phyloP scores from a whole-genome alignment of 2,797 vertebrate genomes.

The Pangasius krempfi region DNA sequence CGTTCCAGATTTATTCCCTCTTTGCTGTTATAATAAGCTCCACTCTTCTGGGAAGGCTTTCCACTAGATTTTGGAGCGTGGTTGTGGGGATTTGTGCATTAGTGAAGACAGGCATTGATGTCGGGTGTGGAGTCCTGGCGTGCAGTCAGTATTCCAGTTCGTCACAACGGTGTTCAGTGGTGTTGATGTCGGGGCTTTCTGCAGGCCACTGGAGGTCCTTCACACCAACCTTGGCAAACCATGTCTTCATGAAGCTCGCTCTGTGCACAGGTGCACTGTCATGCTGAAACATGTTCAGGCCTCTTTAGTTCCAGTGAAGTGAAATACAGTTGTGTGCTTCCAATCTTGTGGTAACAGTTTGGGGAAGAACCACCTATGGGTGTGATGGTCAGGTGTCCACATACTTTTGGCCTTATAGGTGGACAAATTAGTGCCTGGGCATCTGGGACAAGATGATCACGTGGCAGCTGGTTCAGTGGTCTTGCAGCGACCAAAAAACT shows the following conservation, averaged over 20 bases:
- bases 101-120: background rate
- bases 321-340: background rate
- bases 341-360: background rate
- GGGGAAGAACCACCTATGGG: background rate
- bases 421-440: background rate
- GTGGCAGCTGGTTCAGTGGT: background rate
- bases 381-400: background rate
- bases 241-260: background rate
- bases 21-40: background rate
- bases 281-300: background rate
- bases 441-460: background rate
- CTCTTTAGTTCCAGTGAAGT: background rate
- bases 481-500: background rate
- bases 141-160: background rate
- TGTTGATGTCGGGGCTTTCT: background rate
- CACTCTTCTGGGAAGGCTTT: background rate
- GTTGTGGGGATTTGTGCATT: background rate
- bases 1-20: background rate
- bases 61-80: background rate
- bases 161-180: background rate
- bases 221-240: background rate
- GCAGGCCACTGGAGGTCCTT: background rate
- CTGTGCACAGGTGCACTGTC: background rate
- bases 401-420: background rate
- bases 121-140: background rate